Evolutionary conservation across 2,888 invertebrate genomes (phyloP).

Genomic region (Lithophane ornitopus): DNA sequence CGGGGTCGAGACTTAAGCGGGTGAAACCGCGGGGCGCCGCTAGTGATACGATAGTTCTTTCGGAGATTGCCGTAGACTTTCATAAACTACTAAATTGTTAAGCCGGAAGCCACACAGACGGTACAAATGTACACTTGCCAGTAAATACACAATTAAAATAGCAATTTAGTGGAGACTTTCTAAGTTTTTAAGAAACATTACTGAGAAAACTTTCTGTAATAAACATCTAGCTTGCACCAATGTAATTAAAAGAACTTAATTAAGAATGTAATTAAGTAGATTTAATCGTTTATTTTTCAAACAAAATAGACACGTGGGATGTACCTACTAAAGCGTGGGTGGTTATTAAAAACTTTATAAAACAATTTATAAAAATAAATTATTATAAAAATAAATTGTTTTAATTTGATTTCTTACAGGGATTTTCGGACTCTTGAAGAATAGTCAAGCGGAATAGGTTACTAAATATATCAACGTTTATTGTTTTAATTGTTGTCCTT

Average conservation of each 20-base stretch:
- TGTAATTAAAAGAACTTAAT: constrained; percentile 40
- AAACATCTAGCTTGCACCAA: constrained; percentile 21
- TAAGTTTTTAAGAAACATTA: constrained; percentile 38
- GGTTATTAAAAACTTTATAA: neutral
- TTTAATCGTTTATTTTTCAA: constrained; percentile 8
- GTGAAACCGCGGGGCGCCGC: too few species aligned
- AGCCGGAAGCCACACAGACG: neutral
- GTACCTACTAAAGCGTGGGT: too few species aligned
- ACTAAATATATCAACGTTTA: too few species aligned
- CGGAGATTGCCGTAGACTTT: neutral
- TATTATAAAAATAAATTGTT: too few species aligned
- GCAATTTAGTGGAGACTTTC: constrained; percentile 32
- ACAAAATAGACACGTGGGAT: neutral
- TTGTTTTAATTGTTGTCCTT: too few species aligned
- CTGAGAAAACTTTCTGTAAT: constrained; percentile 33
- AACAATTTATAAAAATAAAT: too few species aligned
- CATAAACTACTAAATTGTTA: neutral
- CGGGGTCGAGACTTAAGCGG: too few species aligned
- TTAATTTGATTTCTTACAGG: too few species aligned
- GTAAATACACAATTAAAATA: constrained; percentile 42
- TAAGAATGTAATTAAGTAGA: constrained; percentile 3
- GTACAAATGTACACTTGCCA: constrained; percentile 1
- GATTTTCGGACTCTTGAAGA: too few species aligned
- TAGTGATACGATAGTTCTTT: neutral
- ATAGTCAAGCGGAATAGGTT: too few species aligned